Conservation (phyloP, 2,113 vertebrate species). For the Pholis gunnellus region DNA sequence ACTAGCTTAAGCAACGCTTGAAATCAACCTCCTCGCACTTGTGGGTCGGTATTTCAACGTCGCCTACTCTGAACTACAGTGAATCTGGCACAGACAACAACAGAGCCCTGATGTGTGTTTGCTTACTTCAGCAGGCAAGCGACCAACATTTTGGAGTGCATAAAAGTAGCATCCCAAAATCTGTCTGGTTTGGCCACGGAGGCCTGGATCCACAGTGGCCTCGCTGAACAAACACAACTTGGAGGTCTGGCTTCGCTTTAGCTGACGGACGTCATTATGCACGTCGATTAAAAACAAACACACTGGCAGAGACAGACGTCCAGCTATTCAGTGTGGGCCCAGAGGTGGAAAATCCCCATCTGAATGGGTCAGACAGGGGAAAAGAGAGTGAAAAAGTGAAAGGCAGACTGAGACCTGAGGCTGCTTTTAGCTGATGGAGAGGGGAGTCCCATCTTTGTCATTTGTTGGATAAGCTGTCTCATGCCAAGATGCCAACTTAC, state of each 20-base stretch:
- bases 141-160: conserved; percentile 19
- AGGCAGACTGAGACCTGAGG: background rate
- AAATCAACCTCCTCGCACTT: background rate
- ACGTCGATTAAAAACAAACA: conserved; percentile 72
- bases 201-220: conserved; percentile 51
- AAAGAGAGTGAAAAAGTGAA: conserved; percentile 14
- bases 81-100: conserved; percentile 24
- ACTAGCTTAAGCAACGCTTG: background rate
- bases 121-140: conserved; percentile 28
- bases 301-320: conserved; percentile 36
- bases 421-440: conserved; percentile 21
- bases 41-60: background rate
- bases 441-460: background rate
- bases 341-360: conserved; percentile 63
- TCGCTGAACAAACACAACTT: conserved; percentile 68
- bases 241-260: conserved; percentile 71
- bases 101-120: conserved; percentile 24
- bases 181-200: conserved; percentile 42
- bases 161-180: conserved; percentile 45
- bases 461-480: background rate
- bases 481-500: background rate
- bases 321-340: conserved; percentile 48
- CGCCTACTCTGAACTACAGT: background rate
- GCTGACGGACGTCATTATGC: conserved; percentile 65
- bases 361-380: background rate